phyloP scores from a whole-genome alignment of 2,113 vertebrate genomes.

The Orthonyx spaldingii region DNA sequence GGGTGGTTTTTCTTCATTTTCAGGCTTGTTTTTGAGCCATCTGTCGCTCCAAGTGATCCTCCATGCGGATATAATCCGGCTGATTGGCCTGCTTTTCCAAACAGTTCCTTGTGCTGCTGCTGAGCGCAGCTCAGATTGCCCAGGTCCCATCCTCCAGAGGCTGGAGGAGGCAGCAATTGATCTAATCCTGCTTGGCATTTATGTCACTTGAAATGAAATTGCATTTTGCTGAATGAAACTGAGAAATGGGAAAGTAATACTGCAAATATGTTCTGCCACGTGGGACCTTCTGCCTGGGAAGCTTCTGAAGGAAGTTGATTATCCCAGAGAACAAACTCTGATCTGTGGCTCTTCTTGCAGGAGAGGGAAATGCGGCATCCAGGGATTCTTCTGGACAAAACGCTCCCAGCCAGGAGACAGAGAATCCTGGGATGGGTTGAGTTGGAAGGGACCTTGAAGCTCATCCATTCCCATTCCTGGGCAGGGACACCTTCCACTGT shows the following conservation, averaged over 20 bases:
- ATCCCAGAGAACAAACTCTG: background rate
- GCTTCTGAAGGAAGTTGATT: background rate
- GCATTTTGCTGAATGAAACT: slow-evolving; percentile 36
- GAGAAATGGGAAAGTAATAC: slow-evolving; percentile 22
- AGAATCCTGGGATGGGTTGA: background rate
- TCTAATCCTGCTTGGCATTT: slow-evolving; percentile 39
- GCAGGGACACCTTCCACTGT: background rate
- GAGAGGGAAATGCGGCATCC: background rate
- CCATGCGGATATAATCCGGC: background rate
- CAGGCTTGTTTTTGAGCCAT: background rate
- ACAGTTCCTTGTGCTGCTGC: background rate
- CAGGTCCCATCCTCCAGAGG: background rate
- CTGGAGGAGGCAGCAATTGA: slow-evolving; percentile 8
- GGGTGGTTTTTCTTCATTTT: background rate
- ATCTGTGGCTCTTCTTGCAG: background rate
- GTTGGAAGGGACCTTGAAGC: background rate
- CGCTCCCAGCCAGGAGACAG: background rate
- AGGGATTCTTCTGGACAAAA: background rate
- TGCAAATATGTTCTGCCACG: background rate
- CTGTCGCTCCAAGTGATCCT: slow-evolving; percentile 3
- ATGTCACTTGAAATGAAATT: slow-evolving; percentile 53
- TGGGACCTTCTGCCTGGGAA: background rate
- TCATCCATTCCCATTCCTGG: too few relatives aligned
- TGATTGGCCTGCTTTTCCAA: slow-evolving; percentile 9
- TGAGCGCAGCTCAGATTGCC: background rate